A percentile compares a stretch with the other conserved stretches of the same genome.
Conservation (phyloP, 1,140 invertebrate species). For the Dufourea novaeangliae region DNA sequence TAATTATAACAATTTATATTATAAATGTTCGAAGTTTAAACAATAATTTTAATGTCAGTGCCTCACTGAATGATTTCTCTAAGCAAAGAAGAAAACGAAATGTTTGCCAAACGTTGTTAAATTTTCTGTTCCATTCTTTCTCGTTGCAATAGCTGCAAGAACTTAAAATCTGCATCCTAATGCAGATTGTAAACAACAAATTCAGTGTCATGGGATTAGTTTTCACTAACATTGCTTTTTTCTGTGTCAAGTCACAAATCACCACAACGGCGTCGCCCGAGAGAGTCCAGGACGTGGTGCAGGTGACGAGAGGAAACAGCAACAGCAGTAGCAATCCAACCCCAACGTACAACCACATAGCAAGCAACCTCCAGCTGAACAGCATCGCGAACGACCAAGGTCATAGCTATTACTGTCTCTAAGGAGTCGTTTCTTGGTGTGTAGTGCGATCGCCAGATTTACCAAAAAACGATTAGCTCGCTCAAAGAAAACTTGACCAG, state of each 20-base stretch:
- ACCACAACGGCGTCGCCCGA: conserved; percentile 68
- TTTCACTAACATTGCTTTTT: neutral
- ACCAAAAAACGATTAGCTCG: conserved; percentile 38
- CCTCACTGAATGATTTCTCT: no score
- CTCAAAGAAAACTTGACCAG: conserved; percentile 30
- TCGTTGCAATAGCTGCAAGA: no score
- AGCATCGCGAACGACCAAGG: conserved; percentile 79
- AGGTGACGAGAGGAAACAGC: conserved; percentile 65
- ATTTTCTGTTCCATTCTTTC: no score
- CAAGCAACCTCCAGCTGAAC: conserved; percentile 77
- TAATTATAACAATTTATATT: no score
- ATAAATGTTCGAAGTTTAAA: no score
- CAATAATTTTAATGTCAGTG: no score
- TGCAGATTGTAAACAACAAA: no score
- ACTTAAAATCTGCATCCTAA: no score
- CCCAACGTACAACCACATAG: conserved; percentile 72
- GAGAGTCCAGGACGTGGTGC: conserved; percentile 63
- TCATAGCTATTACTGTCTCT: conserved; percentile 78
- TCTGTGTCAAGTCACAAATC: conserved; percentile 50
- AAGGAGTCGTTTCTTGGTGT: conserved; percentile 72
- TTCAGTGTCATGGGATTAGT: no score
- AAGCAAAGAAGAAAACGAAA: no score
- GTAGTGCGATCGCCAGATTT: conserved; percentile 62
- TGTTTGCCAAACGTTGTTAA: no score
- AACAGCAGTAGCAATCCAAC: conserved; percentile 69